phyloP scores from a whole-genome alignment of 2,113 vertebrate genomes.

The Nycticebus coucang region DNA sequence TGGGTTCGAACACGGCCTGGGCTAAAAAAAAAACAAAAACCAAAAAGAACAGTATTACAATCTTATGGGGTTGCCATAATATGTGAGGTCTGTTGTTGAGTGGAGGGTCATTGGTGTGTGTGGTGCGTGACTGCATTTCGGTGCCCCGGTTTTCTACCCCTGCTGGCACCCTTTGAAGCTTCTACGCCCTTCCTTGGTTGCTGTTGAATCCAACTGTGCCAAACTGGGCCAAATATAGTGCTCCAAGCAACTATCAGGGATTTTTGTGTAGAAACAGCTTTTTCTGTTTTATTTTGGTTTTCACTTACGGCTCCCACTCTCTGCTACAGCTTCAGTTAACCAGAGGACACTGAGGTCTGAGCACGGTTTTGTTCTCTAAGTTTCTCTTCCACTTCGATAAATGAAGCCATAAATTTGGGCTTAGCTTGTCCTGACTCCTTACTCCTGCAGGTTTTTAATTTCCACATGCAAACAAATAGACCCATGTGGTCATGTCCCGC shows the following conservation, averaged over 20 bases:
- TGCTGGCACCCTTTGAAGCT: too few species aligned
- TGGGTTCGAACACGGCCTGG: too few species aligned
- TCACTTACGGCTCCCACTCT: not conserved
- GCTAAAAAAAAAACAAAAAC: too few species aligned
- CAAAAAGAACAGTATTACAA: not conserved
- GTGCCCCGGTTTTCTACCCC: not conserved
- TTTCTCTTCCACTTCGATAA: not conserved
- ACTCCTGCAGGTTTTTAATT: not conserved
- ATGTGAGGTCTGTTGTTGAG: not conserved
- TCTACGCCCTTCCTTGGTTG: not conserved
- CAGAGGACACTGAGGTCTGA: not conserved
- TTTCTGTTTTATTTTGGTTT: not conserved
- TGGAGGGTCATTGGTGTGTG: not conserved
- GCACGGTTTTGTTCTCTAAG: not conserved
- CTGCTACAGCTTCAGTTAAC: not conserved
- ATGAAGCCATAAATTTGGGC: not conserved
- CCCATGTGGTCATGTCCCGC: not conserved
- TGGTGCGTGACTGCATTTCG: not conserved
- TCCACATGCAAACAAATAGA: not conserved
- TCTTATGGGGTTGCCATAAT: not conserved
- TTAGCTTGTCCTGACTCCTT: not conserved
- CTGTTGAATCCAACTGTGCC: not conserved
- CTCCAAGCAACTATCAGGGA: not conserved
- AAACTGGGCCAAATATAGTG: not conserved
- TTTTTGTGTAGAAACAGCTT: not conserved